Percentiles rank a stretch among this genome's conserved stretches.
phyloP scores from a whole-genome alignment of 2,797 vertebrate genomes.

The Centropyge bicolor region DNA sequence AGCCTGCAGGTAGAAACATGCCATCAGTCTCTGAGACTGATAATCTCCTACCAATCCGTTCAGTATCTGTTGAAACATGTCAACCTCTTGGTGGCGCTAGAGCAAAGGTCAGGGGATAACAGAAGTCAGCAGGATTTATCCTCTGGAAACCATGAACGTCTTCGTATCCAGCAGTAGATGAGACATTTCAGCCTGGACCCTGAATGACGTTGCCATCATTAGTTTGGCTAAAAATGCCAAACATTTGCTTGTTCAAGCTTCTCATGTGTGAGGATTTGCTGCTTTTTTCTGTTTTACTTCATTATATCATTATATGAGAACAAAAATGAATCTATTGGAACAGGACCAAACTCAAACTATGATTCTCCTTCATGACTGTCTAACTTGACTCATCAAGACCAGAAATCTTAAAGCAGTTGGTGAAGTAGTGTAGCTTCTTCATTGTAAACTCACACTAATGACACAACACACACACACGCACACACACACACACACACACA shows the following conservation, averaged over 20 bases:
- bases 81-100: neutral
- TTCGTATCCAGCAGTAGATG: neutral
- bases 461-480: neutral
- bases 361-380: neutral
- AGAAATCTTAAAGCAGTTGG: neutral
- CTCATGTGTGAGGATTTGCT: too few species aligned
- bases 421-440: neutral
- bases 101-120: neutral
- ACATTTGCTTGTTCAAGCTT: neutral
- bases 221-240: neutral
- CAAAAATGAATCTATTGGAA: neutral
- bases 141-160: neutral
- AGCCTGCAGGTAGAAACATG: constrained; percentile 29
- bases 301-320: too few species aligned
- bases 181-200: neutral
- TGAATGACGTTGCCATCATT: too few species aligned
- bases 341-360: neutral
- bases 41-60: neutral
- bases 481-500: neutral
- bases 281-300: neutral
- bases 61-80: neutral
- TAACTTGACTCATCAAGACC: neutral
- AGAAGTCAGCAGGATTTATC: too few species aligned
- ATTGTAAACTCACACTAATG: neutral
- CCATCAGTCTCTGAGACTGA: constrained; percentile 4